Evolutionary conservation across 2,797 vertebrate genomes (phyloP).

Genomic region (Rousettus madagascariensis): DNA sequence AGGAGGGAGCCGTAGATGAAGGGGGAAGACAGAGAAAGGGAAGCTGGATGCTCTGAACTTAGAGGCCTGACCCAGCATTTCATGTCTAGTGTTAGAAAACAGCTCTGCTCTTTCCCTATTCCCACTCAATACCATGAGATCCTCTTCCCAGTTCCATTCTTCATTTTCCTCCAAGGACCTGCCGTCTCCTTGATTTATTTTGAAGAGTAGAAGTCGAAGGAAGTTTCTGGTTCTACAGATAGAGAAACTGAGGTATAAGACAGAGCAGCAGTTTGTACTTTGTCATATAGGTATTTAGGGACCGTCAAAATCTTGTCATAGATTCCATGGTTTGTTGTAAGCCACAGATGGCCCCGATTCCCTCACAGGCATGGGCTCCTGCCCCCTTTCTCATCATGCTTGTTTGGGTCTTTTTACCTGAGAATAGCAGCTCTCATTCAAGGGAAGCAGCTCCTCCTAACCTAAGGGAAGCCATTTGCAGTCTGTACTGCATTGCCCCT

Average conservation of each 20-base stretch:
- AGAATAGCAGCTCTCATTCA: background rate
- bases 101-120: background rate
- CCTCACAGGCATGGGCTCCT: background rate
- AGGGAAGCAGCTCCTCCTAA: slow-evolving; percentile 56
- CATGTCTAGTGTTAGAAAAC: background rate
- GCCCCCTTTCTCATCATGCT: background rate
- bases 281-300: background rate
- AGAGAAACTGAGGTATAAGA: background rate
- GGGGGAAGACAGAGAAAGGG: background rate
- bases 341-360: background rate
- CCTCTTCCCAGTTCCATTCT: background rate
- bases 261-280: background rate
- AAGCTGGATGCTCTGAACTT: background rate
- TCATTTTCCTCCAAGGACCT: background rate
- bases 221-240: background rate
- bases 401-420: background rate
- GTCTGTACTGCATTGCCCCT: slow-evolving; percentile 81
- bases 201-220: background rate
- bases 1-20: background rate
- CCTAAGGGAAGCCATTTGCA: slow-evolving; percentile 75
- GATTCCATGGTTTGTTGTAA: background rate
- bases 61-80: background rate
- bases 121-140: background rate
- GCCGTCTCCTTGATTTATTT: slow-evolving; percentile 5
- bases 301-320: background rate